Conservation (phyloP, 1,140 invertebrate genomes). For the Acromyrmex heyeri region DNA sequence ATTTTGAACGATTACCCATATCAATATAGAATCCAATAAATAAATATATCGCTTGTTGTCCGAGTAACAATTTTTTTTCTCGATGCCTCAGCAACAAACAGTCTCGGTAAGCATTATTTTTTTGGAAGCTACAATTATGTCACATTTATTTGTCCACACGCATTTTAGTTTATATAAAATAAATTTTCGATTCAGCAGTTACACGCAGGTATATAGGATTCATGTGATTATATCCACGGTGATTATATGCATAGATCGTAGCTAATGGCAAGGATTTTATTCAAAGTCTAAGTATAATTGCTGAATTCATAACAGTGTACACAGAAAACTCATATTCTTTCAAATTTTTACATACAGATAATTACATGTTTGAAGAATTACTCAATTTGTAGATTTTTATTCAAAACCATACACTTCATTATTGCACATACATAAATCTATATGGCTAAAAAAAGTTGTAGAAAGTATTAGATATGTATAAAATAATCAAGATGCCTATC, state of each 20-base stretch:
- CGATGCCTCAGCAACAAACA: constrained; percentile 59
- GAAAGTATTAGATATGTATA: constrained; percentile 40
- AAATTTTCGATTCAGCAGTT: constrained; percentile 71
- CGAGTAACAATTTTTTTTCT: constrained; percentile 44
- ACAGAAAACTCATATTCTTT: constrained; percentile 7
- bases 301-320: constrained; percentile 52
- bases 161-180: constrained; percentile 76
- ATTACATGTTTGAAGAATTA: constrained; percentile 1
- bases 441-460: constrained; percentile 19
- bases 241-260: constrained; percentile 52
- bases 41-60: constrained; percentile 69
- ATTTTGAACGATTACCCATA: constrained; percentile 56
- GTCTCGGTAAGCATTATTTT: constrained; percentile 59
- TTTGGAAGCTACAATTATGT: constrained; percentile 69
- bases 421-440: constrained; percentile 37
- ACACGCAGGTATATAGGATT: constrained; percentile 65
- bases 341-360: constrained; percentile 8
- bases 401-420: constrained; percentile 33
- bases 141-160: constrained; percentile 75
- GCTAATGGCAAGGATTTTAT: constrained; percentile 66
- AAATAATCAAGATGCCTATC: constrained; percentile 29
- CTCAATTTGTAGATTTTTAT: background rate
- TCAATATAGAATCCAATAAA: constrained; percentile 67
- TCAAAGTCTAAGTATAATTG: constrained; percentile 65
- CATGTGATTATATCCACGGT: constrained; percentile 64